phyloP scores from a whole-genome alignment of 2,797 vertebrate genomes.

The Phoebastria nigripes region DNA sequence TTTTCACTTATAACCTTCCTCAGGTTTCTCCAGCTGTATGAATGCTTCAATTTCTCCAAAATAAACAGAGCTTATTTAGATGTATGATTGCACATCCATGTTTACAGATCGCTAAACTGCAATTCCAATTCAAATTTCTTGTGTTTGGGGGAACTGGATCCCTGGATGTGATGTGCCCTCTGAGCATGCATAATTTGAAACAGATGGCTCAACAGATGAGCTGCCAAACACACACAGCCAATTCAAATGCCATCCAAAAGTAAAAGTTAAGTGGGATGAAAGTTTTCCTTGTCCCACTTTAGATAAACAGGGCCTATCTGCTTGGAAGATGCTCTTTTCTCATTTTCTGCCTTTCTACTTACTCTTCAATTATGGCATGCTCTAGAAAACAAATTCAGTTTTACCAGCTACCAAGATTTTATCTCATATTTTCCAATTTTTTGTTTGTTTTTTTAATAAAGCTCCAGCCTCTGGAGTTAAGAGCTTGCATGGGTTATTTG shows the following conservation, averaged over 20 bases:
- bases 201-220: constrained; percentile 53
- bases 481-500: background rate
- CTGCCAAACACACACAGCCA: constrained; percentile 33
- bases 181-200: constrained; percentile 24
- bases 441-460: background rate
- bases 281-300: constrained; percentile 8
- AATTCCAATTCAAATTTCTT: constrained; percentile 25
- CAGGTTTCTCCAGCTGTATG: background rate
- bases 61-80: background rate
- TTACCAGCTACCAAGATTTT: background rate
- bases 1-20: background rate
- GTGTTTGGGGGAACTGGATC: background rate
- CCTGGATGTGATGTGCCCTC: constrained; percentile 38
- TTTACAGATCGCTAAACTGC: background rate
- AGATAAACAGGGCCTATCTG: background rate
- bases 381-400: background rate
- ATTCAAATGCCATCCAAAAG: constrained; percentile 53
- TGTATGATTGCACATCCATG: background rate
- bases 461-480: background rate
- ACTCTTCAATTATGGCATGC: background rate
- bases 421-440: background rate
- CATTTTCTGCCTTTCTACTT: background rate
- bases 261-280: constrained; percentile 37
- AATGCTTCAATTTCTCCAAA: background rate
- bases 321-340: background rate